Conservation (phyloP, 2,888 invertebrate genomes). For the Nomada lathburiana region DNA sequence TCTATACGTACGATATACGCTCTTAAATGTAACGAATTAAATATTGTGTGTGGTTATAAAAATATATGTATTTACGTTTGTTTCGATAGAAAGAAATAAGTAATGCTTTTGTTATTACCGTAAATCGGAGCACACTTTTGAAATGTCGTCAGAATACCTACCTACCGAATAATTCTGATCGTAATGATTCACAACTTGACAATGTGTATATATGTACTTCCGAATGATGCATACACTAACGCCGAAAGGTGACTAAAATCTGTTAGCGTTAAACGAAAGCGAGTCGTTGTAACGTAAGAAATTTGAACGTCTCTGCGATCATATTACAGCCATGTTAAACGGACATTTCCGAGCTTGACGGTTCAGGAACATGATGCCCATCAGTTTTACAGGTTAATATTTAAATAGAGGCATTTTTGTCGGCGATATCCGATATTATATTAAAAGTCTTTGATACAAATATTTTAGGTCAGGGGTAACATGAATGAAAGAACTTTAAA, state of each 20-base stretch:
- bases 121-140: neutral
- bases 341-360: neutral
- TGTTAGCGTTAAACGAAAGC: constrained; percentile 18
- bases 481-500: constrained; percentile 34
- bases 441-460: constrained; percentile 55
- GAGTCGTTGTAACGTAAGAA: neutral
- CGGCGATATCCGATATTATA: constrained; percentile 60
- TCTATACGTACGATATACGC: neutral
- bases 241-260: constrained; percentile 12
- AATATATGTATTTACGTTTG: neutral
- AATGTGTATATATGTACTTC: neutral
- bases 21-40: neutral
- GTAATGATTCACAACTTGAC: neutral
- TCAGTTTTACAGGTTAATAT: constrained; percentile 20
- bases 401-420: constrained; percentile 65
- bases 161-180: neutral
- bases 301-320: neutral
- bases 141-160: neutral
- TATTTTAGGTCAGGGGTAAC: constrained; percentile 37
- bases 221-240: neutral
- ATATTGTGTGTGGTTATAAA: neutral
- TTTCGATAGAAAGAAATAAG: neutral
- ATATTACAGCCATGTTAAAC: neutral
- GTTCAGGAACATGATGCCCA: neutral
- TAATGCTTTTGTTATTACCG: neutral